A percentile compares a stretch with the other conserved stretches of the same genome.
These are phyloP conservation scores for Onychomys torridus DNA, from an alignment of 2,797 vertebrate genomes.

Conservation along the genomic window DNA sequence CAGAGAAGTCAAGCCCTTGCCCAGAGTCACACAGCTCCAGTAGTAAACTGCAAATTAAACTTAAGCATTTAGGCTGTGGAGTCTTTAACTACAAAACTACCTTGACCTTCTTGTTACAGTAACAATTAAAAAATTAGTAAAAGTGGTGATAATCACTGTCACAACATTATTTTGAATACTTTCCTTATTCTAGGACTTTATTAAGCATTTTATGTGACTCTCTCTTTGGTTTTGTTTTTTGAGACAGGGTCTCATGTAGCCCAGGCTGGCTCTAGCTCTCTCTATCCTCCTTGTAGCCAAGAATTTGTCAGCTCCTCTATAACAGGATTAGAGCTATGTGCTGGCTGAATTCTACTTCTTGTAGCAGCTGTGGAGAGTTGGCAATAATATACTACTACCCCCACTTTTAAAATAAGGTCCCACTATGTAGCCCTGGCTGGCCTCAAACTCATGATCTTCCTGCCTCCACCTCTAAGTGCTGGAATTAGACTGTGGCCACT, in stretches of 20 bases:
- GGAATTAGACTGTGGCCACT: background rate
- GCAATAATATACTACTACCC: background rate
- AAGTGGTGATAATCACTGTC: background rate
- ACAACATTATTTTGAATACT: background rate
- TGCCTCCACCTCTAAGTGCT: background rate
- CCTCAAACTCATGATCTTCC: background rate
- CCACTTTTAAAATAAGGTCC: background rate
- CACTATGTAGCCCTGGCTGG: background rate
- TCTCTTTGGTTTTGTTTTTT: background rate
- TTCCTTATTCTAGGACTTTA: background rate
- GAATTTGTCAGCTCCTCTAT: background rate
- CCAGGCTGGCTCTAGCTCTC: background rate
- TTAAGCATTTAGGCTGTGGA: background rate
- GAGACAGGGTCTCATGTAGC: background rate
- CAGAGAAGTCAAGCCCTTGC: constrained; percentile 17
- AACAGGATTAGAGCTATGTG: background rate
- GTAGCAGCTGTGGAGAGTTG: background rate
- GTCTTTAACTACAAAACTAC: background rate
- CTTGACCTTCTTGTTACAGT: background rate
- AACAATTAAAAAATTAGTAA: background rate
- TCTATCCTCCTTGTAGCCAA: background rate
- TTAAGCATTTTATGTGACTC: background rate
- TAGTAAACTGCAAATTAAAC: background rate
- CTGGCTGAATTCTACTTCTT: background rate
- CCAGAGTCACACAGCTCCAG: background rate